Evolutionary conservation across 2,888 invertebrate species (phyloP), one percentile per base, ranked within the genome.

Genomic region (Melitaea athalia): DNA sequence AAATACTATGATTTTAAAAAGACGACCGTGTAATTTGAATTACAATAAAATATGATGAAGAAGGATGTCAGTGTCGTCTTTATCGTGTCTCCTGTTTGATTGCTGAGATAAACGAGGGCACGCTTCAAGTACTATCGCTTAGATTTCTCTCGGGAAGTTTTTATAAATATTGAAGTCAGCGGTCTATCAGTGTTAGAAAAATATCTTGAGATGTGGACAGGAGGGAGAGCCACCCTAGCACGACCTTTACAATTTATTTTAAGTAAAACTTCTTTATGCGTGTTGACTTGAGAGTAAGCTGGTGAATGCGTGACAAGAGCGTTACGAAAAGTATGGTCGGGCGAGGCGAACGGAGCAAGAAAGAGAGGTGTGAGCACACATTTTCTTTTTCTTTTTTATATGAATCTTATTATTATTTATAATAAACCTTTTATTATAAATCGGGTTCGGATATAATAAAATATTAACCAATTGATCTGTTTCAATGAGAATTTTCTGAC

Each of bases 51-150:
- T 42, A 49, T 6, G 14, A 61, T 45, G 47, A 38, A 43, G 77
- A 79, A 78, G 71, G 74, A 75, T 70, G 79, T 76, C 72, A 75
- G 76, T 82, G 80, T 84, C 81, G 78, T 84, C 84, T 85, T 87
- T 86, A 86, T 81, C 77, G 79, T 79, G 68, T 75, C 82, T 79
- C 84, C 84, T 84, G 85, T 86, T 83, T 86, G 86, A 86, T 86
- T 85, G 84, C 82, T 83, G 78, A 79, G 84, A 86, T 86, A 87
- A 81, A 80, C 74, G 75, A 72, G 78, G 74, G 76, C 79, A 79
- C 77, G 82, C 83, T 81, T 77, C 77, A 67, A 79, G 81, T 81
- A 77, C 74, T 80, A 74, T 78, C 78, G 81, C 78, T 75, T 75
- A 76, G 74, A 81, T 84, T 81, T 82, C 85, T 83, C 85, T 64